A percentile compares a stretch with the other conserved stretches of the same genome.
These are phyloP conservation scores for Oasisia sp. DNA, from an alignment of 2,888 invertebrate species.

Conservation along the genomic window DNA sequence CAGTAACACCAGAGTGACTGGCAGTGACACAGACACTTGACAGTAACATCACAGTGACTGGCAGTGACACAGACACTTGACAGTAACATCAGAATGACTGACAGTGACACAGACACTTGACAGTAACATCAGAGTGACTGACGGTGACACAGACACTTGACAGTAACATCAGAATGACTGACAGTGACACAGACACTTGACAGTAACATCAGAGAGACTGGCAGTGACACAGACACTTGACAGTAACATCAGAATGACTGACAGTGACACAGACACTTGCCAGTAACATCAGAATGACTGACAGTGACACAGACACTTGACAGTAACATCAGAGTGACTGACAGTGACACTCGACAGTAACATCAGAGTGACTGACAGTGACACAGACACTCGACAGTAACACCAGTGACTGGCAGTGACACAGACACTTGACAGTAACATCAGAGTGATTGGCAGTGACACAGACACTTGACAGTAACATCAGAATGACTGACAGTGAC, in stretches of 20 bases:
- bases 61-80: slow-evolving; percentile 17
- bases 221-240: not conserved
- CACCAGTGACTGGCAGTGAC: not conserved
- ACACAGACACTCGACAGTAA: not conserved
- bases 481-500: no score
- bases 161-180: not conserved
- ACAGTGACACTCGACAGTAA: not conserved
- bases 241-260: not conserved
- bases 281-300: not conserved
- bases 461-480: not conserved
- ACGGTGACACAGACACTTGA: slow-evolving; percentile 17
- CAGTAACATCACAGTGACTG: not conserved
- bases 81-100: not conserved
- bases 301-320: not conserved
- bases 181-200: not conserved
- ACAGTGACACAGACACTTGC: not conserved
- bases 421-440: not conserved
- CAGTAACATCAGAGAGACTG: not conserved
- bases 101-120: not conserved
- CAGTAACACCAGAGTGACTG: not conserved
- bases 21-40: slow-evolving; percentile 17
- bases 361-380: not conserved
- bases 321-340: not conserved
- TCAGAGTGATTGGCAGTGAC: no score
- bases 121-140: not conserved